A percentile compares a stretch with the other conserved stretches of the same genome.
Evolutionary conservation across 2,888 invertebrate species (phyloP).

Genomic region (Rapana venosa): DNA sequence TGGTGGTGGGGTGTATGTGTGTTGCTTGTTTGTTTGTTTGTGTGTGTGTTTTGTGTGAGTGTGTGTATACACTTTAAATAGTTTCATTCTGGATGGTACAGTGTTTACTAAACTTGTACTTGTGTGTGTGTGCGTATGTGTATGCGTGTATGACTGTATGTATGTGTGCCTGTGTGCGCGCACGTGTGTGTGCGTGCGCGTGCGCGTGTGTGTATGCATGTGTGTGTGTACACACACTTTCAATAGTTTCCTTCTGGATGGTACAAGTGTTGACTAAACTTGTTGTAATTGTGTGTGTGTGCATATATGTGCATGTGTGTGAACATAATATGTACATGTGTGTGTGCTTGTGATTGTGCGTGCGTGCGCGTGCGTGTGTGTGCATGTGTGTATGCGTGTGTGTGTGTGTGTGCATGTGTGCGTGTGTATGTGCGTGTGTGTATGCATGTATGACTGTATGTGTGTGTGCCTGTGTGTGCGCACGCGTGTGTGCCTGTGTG

Average conservation of each 20-base stretch:
- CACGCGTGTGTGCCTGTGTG: conserved; percentile 9
- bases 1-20: too few species aligned
- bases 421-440: too few species aligned
- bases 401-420: not conserved
- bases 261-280: too few species aligned
- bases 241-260: too few species aligned
- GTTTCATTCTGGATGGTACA: too few species aligned
- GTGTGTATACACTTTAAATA: too few species aligned
- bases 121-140: not conserved
- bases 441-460: not conserved
- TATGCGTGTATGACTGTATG: not conserved
- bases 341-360: too few species aligned
- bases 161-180: not conserved
- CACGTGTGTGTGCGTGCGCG: not conserved
- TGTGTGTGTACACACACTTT: not conserved
- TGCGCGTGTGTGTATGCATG: conserved; percentile 6
- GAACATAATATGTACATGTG: not conserved
- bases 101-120: too few species aligned
- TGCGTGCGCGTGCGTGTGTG: too few species aligned
- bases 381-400: not conserved
- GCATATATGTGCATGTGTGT: not conserved
- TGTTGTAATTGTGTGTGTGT: not conserved
- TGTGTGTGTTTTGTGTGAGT: too few species aligned
- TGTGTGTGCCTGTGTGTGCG: conserved; percentile 25
- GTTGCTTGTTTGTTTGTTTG: too few species aligned